Conservation (phyloP, 2,888 invertebrate species). For the Drosophila bunnanda region DNA sequence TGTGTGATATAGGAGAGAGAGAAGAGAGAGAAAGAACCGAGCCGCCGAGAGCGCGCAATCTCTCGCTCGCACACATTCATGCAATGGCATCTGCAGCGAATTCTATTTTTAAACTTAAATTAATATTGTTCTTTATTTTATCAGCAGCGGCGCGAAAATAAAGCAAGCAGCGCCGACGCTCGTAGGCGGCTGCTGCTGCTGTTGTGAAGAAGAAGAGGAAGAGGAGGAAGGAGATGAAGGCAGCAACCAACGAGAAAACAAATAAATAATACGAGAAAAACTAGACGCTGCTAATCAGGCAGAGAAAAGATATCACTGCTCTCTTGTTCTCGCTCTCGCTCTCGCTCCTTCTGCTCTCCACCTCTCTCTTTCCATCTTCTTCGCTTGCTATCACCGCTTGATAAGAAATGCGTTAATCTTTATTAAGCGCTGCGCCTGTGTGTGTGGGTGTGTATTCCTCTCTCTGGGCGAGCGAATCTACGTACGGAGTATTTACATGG, state of each 20-base stretch:
- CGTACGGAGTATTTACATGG: conserved; percentile 30
- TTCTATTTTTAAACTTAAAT: conserved; percentile 82
- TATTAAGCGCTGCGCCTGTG: conserved; percentile 66
- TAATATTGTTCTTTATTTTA: conserved; percentile 83
- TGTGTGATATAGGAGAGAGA: conserved; percentile 33
- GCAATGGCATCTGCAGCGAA: conserved; percentile 76
- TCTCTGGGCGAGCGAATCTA: conserved; percentile 7
- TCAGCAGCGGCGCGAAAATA: conserved; percentile 76
- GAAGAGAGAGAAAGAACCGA: conserved; percentile 30
- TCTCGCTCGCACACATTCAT: conserved; percentile 48
- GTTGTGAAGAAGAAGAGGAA: conserved; percentile 5
- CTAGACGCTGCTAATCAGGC: conserved; percentile 72
- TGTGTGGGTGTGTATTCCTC: conserved; percentile 20
- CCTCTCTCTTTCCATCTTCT: conserved; percentile 34
- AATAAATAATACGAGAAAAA: conserved; percentile 72
- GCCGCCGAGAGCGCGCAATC: conserved; percentile 51
- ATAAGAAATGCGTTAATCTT: conserved; percentile 81
- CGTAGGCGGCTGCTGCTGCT: conserved; percentile 62
- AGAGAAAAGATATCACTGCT: conserved; percentile 45
- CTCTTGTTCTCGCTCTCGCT: conserved; percentile 8
- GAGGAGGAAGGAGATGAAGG: conserved; percentile 10
- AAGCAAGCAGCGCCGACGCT: conserved; percentile 53
- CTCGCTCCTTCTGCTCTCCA: conserved; percentile 21
- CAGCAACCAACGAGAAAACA: conserved; percentile 64
- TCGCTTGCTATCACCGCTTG: conserved; percentile 55